Evolutionary conservation across 2,797 vertebrate genomes (phyloP).

Genomic region (Poeciliopsis gracilis): DNA sequence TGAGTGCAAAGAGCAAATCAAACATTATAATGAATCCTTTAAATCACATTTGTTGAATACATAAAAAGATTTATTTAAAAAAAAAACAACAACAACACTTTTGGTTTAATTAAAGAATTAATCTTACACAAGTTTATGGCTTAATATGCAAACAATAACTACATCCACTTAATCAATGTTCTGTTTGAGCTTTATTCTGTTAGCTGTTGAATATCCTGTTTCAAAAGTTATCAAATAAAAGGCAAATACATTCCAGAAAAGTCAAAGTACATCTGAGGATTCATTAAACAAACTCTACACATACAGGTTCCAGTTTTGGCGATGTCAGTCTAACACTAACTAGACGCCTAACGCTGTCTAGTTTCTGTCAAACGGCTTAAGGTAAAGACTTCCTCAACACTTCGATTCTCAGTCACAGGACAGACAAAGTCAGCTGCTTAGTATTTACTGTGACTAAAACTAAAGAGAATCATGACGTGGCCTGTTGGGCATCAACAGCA

Average conservation of each 20-base stretch:
- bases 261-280: not conserved
- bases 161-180: not conserved
- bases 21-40: not conserved
- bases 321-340: not conserved
- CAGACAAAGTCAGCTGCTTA: not conserved
- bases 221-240: not conserved
- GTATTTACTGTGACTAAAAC: not conserved
- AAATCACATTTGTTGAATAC: not conserved
- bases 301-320: not conserved
- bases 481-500: not conserved
- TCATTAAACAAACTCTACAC: not conserved
- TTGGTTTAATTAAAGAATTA: not conserved
- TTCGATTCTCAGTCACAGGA: not conserved
- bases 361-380: not conserved
- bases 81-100: not conserved
- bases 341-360: not conserved
- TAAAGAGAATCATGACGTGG: not conserved
- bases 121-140: not conserved
- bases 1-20: not conserved
- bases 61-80: not conserved
- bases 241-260: not conserved
- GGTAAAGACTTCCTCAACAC: no score
- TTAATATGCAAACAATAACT: not conserved
- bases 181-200: not conserved
- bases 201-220: not conserved